Conservation (phyloP, 2,797 vertebrate genomes). For the Sebastes hubbsi region DNA sequence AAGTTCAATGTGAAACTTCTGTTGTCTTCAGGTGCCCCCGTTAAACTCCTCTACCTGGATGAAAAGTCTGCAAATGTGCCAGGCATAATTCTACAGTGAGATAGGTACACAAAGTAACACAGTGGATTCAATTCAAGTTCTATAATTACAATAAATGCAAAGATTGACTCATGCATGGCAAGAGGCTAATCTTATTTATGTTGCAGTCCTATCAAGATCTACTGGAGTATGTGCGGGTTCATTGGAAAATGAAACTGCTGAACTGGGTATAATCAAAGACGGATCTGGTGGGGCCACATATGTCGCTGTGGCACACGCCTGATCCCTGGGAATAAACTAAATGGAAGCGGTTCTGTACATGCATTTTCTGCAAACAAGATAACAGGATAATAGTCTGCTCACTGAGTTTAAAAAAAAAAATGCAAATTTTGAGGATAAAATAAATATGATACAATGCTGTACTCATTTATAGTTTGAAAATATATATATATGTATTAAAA, state of each 20-base stretch:
- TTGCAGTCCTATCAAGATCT: background rate
- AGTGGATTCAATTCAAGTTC: background rate
- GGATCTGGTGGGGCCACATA: background rate
- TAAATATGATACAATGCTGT: background rate
- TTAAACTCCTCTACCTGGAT: background rate
- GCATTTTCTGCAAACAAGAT: background rate
- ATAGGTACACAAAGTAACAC: background rate
- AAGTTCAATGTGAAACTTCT: background rate
- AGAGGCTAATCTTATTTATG: background rate
- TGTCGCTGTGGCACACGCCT: background rate
- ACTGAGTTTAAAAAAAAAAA: background rate
- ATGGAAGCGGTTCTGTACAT: background rate
- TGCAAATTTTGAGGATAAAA: too few species aligned
- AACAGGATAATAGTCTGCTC: background rate
- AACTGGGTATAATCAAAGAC: too few species aligned
- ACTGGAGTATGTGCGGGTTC: background rate
- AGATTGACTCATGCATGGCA: background rate
- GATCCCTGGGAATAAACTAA: background rate
- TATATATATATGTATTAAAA: background rate
- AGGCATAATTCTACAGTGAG: background rate
- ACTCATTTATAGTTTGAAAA: background rate
- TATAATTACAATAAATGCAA: background rate
- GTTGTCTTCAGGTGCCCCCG: constrained; percentile 20
- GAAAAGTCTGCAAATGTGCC: background rate
- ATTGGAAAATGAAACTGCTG: background rate